These are phyloP conservation scores for Caretta caretta DNA, from an alignment of 2,113 vertebrate species.

Conservation along the genomic window DNA sequence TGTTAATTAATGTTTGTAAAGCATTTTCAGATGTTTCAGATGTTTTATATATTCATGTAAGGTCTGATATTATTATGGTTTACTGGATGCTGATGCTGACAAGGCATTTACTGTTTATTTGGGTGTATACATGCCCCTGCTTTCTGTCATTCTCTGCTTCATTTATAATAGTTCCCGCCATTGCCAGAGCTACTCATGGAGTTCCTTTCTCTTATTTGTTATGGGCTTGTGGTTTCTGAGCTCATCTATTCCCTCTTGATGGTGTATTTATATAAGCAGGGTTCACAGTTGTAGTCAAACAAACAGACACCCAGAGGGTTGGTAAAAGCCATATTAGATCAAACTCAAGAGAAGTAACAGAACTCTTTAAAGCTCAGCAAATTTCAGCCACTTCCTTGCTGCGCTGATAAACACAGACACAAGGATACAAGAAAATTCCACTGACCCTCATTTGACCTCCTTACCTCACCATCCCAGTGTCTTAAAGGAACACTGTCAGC, in stretches of 20 bases:
- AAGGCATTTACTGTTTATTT: not conserved
- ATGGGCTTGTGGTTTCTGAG: not conserved
- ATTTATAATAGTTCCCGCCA: not conserved
- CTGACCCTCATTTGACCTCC: not conserved
- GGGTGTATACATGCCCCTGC: fast-evolving
- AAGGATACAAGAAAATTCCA: fast-evolving
- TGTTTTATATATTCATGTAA: fast-evolving
- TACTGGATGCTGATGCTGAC: not conserved
- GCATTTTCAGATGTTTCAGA: not conserved
- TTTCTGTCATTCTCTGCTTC: fast-evolving
- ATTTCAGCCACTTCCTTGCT: not conserved
- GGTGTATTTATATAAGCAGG: not conserved
- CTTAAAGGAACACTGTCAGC: not conserved
- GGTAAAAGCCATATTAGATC: not conserved
- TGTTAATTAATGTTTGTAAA: not conserved
- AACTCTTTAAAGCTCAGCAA: fast-evolving
- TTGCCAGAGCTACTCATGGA: not conserved
- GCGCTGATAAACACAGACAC: not conserved
- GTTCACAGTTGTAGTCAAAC: not conserved
- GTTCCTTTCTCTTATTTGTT: fast-evolving
- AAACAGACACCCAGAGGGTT: not conserved
- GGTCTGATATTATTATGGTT: not conserved
- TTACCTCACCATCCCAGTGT: not conserved
- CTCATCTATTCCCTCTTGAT: not conserved
- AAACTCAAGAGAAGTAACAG: not conserved